phyloP scores from a whole-genome alignment of 2,113 vertebrate species.

The Thryonomys swinderianus region DNA sequence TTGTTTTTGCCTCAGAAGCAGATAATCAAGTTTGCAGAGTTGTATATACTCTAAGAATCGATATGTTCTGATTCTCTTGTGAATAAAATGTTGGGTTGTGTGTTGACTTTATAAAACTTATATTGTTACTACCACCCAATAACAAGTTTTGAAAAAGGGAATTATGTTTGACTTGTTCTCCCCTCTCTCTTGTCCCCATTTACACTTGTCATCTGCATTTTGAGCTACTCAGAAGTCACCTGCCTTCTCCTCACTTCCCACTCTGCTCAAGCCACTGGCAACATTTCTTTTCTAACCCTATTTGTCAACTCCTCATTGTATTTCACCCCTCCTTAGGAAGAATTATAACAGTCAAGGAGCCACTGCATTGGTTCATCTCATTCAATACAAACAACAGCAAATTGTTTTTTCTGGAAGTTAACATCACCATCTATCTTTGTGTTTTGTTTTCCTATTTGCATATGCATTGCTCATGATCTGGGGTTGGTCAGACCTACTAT shows the following conservation, averaged over 20 bases:
- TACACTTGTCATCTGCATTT: background rate
- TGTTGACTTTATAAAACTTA: slow-evolving; percentile 5
- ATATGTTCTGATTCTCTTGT: background rate
- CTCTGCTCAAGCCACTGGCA: background rate
- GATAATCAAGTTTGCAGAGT: slow-evolving; percentile 14
- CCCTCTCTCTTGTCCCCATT: background rate
- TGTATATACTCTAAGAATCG: slow-evolving; percentile 21
- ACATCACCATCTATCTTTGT: background rate
- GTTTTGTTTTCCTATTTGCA: slow-evolving; percentile 47
- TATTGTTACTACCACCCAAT: background rate
- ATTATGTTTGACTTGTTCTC: background rate
- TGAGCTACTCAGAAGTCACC: too few relatives aligned
- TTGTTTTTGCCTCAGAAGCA: background rate
- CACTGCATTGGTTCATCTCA: background rate
- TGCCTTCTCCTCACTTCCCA: too few relatives aligned
- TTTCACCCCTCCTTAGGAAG: background rate
- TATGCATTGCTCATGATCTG: slow-evolving; percentile 40
- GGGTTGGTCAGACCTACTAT: background rate
- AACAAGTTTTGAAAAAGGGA: background rate
- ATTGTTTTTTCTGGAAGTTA: slow-evolving; percentile 35
- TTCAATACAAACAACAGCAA: background rate
- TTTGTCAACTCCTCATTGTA: background rate
- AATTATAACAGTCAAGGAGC: background rate
- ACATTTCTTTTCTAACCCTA: background rate
- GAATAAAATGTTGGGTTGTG: background rate